Conservation (phyloP, 2,113 vertebrate genomes). For the Raja brachyura region DNA sequence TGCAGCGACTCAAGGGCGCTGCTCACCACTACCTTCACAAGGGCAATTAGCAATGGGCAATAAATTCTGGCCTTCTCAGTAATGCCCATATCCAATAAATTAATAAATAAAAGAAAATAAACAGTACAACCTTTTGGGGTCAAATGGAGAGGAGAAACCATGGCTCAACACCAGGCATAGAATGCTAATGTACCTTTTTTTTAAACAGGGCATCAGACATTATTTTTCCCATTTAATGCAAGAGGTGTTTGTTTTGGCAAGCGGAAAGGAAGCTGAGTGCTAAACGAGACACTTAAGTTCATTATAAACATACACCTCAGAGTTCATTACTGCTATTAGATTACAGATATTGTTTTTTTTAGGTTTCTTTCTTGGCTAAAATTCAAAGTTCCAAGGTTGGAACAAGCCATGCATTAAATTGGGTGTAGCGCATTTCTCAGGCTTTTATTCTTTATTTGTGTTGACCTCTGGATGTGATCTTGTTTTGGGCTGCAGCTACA, state of each 20-base stretch:
- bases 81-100: no score
- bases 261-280: slow-evolving; percentile 3
- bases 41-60: no score
- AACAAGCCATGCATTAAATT: slow-evolving; percentile 29
- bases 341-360: slow-evolving; percentile 37
- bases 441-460: slow-evolving; percentile 5
- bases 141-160: background rate
- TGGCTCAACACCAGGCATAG: background rate
- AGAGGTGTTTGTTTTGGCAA: slow-evolving; percentile 28
- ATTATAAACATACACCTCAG: slow-evolving; percentile 34
- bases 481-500: background rate
- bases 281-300: slow-evolving; percentile 35
- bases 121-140: background rate
- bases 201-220: background rate
- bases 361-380: slow-evolving; percentile 34
- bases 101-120: background rate
- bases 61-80: no score
- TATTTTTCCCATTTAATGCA: slow-evolving; percentile 11
- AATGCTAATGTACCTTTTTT: background rate
- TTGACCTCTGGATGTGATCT: slow-evolving; percentile 13
- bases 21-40: no score
- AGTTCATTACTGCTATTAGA: slow-evolving; percentile 36
- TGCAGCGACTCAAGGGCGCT: no score
- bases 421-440: background rate
- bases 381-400: slow-evolving; percentile 26